Base-by-base conservation (phyloP, 2,797 vertebrate genomes). In the Squalus acanthias region DNA sequence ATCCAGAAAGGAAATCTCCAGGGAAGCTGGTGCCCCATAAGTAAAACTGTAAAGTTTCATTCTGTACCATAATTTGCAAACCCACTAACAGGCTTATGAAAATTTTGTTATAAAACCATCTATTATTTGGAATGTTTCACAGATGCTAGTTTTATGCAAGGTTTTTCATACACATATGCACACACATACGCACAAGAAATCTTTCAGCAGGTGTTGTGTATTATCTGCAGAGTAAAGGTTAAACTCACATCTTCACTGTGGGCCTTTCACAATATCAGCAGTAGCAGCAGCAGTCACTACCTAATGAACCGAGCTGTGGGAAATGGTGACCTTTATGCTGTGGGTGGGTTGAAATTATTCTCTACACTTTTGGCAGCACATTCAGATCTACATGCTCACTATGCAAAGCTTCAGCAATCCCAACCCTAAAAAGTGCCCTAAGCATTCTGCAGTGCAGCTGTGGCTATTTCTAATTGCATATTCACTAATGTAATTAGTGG, bases 251-350 rank as follows among this genome's bases (percentile, higher is more conserved):
- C 69, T 72, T 74, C 70, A 95, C 94, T 76, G 29, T 60, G 29
- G 12, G 94, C 50, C 50, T 95, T 95, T 95, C 94, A 95, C 15
- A 76, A 76, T 95, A 76, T 76, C 70, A 95, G 94, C 50, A 95
- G 94, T 76, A 74, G 70, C 70, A 74, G 94, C 94, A 76, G 94
- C 94, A 95, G 70, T 95, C 50, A 95, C 70, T 57, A 95, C 50
- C 70, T 95, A 95, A 95, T 95, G 70, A 95, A 95, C 26, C 72
- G 50, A 95, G 94, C 94, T 95, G 29, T 95, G 94, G 94, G 94
- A 95, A 76, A 76, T 95, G 29, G 70, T 95, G 94, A 95, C 94
- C 94, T 95, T 95, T 95, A 95, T 76, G 70, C 70, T 95, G 94
- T 95, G 70, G 70, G 50, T 95, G 50, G 50, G 53, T 95, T 95